A percentile compares a stretch with the other conserved stretches of the same genome.
phyloP scores from a whole-genome alignment of 2,888 invertebrate genomes.

The Ellobium chinense region DNA sequence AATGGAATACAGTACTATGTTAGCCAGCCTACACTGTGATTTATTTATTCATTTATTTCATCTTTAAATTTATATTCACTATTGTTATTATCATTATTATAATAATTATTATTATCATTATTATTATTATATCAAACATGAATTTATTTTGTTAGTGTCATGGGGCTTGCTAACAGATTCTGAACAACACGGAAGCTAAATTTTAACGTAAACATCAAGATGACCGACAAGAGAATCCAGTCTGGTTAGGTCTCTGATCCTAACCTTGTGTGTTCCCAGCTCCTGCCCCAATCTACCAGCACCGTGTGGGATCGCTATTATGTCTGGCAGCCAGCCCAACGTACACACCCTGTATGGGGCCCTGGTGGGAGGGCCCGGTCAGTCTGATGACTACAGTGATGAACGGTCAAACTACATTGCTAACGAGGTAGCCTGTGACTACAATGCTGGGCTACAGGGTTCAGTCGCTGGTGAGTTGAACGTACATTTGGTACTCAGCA shows the following conservation, averaged over 20 bases:
- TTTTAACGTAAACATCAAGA: too few species aligned
- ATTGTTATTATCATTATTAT: too few species aligned
- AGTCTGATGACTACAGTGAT: constrained; percentile 66
- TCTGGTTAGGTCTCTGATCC: neutral
- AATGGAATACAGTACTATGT: too few species aligned
- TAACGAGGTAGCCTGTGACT: constrained; percentile 75
- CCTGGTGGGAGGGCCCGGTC: constrained; percentile 74
- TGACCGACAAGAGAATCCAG: neutral
- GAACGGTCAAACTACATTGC: constrained; percentile 65
- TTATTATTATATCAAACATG: neutral
- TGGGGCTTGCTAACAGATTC: neutral
- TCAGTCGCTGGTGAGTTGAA: constrained; percentile 75
- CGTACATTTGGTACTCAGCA: neutral
- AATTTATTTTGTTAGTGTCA: too few species aligned
- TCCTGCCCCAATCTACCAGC: constrained; percentile 24
- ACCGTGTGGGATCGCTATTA: constrained; percentile 2
- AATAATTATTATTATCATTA: neutral
- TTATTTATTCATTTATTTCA: too few species aligned
- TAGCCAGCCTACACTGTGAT: too few species aligned
- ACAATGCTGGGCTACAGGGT: constrained; percentile 75
- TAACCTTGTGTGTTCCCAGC: neutral
- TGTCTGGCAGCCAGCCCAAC: constrained; percentile 56
- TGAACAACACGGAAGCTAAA: too few species aligned
- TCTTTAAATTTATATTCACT: too few species aligned
- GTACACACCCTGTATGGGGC: constrained; percentile 73